Conservation (phyloP, 2,797 vertebrate species). For the Squalus acanthias region DNA sequence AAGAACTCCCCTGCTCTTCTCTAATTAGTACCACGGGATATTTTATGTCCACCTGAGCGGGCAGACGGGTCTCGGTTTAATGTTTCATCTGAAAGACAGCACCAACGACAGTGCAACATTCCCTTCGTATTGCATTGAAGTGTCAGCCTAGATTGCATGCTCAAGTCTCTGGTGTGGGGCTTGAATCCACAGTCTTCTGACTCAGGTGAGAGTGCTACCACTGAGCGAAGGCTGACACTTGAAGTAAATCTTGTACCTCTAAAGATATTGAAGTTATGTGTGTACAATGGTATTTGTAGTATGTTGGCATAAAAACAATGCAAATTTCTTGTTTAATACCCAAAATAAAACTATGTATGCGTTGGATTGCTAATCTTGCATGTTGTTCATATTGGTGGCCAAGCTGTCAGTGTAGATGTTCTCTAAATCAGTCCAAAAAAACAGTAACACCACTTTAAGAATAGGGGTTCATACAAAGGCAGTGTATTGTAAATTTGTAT, state of each 20-base stretch:
- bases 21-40: not conserved
- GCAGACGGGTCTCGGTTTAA: not conserved
- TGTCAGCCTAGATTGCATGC: too few relatives aligned
- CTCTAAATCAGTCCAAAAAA: not conserved
- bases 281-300: not conserved
- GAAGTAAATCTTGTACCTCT: not conserved
- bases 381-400: not conserved
- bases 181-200: not conserved
- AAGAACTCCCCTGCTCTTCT: not conserved
- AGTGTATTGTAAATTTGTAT: not conserved
- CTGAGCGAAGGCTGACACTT: not conserved
- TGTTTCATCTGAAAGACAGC: not conserved
- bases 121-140: too few relatives aligned
- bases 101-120: not conserved
- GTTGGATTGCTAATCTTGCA: not conserved
- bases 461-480: not conserved
- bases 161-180: too few relatives aligned
- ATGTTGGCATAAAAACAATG: not conserved
- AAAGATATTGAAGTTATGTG: not conserved
- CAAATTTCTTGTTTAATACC: not conserved
- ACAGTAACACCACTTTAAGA: not conserved
- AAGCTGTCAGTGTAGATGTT: not conserved
- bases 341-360: not conserved
- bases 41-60: not conserved
- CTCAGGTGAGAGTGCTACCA: not conserved